Base-by-base conservation (phyloP, 2,888 invertebrate species). In the Anodontia alba region DNA sequence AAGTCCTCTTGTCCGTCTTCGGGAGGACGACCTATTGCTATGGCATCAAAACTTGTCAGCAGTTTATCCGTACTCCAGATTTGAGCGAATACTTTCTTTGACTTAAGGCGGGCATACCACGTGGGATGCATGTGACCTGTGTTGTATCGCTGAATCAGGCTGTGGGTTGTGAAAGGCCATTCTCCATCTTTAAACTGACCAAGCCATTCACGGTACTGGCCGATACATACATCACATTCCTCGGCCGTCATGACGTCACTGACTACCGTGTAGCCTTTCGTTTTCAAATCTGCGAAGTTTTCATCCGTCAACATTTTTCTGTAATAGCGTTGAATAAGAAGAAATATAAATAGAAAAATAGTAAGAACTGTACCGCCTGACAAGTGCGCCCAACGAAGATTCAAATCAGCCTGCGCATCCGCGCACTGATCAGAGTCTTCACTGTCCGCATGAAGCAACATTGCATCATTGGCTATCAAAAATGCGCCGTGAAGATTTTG, bases 11-110 rank as follows among this genome's bases (percentile, higher is more conserved):
- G 75, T 0, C 92, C 89, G 7, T 84, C 74, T 80, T 93, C 92
- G 0, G 93, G 92, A 5, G 93, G 93, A 0, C 91, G 87, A 0
- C 92, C 92, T 42, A 93, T 90, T 10, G 93, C 91, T 20, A 93
- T 87, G 26, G 91, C 91, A 62, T 93, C 93, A 70, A 90, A 67
- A 73, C 92, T 93, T 12, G 89, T 86, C 49, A 92, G 77, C 0
- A 93, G 85, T 80, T 92, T 90, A 0, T 90, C 89, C 12, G 92
- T 93, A 3, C 87, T 84, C 92, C 92, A 93, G 0, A 93, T 15
- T 67, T 90, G 86, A 1, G 87, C 87, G 80, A 93, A 93, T 1
- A 93, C 90, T 12, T 83, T 77, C 71, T 90, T 91, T 2, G 90
- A 76, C 46, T 87, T 87, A 3, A 92, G 76, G 23, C 93, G 80